phyloP scores from a whole-genome alignment of 2,797 vertebrate genomes.

The Rhinogobio ventralis region DNA sequence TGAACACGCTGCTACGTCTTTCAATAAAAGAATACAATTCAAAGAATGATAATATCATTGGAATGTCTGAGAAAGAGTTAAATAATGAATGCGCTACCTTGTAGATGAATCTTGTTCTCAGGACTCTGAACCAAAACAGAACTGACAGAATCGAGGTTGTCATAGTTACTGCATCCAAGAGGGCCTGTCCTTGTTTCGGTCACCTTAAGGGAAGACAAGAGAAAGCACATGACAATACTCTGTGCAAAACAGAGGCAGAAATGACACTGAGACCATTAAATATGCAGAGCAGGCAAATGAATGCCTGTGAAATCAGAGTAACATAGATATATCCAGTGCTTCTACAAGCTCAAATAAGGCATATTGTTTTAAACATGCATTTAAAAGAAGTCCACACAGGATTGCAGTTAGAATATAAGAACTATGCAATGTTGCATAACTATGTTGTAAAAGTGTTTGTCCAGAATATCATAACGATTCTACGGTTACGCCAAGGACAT shows the following conservation, averaged over 20 bases:
- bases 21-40: conserved; percentile 69
- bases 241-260: conserved; percentile 55
- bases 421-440: background rate
- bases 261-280: conserved; percentile 63
- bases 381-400: background rate
- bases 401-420: background rate
- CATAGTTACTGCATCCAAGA: conserved; percentile 99
- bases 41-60: conserved; percentile 77
- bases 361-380: background rate
- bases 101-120: conserved; percentile 98
- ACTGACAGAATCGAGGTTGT: conserved; percentile 99
- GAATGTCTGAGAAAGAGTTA: conserved; percentile 70
- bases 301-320: conserved; percentile 24
- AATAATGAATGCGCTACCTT: conserved; percentile 89
- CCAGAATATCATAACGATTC: background rate
- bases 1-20: conserved; percentile 69
- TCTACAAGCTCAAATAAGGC: conserved; percentile 1
- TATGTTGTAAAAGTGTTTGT: background rate
- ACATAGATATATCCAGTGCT: background rate
- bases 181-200: conserved; percentile 98
- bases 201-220: conserved; percentile 81
- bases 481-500: background rate
- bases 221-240: conserved; percentile 64
- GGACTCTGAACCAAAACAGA: conserved; percentile 99
- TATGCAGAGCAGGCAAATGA: conserved; percentile 46